Conservation (phyloP, 1,140 invertebrate genomes). For the Archegozetes longisetosus region DNA sequence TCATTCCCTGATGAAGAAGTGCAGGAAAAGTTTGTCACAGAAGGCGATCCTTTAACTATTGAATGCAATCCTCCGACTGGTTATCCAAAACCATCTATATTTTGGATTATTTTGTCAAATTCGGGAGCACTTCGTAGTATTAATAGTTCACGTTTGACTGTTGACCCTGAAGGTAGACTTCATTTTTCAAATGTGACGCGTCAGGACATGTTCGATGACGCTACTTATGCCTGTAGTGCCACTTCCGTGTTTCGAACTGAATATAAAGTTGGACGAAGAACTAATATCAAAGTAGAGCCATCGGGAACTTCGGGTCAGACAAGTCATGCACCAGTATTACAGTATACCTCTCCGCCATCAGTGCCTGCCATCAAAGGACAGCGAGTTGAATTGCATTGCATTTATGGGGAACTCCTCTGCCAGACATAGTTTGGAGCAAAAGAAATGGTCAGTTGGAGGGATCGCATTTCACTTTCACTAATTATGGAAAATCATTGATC, state of each 20-base stretch:
- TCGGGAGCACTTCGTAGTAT: constrained; percentile 65
- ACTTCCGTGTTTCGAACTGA: constrained; percentile 48
- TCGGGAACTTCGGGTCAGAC: constrained; percentile 49
- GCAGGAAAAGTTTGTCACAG: constrained; percentile 38
- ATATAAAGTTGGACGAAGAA: constrained; percentile 73
- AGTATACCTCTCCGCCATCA: constrained; percentile 70
- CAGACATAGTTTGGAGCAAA: constrained; percentile 53
- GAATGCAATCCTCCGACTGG: constrained; percentile 78
- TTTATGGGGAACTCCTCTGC: constrained; percentile 31
- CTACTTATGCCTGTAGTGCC: constrained; percentile 69
- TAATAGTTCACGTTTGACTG: constrained; percentile 68
- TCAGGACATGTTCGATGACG: constrained; percentile 55
- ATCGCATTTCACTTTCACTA: constrained; percentile 54
- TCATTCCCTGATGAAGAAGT: constrained; percentile 59
- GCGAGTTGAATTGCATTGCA: constrained; percentile 39
- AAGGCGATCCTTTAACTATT: constrained; percentile 71
- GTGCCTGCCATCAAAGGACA: constrained; percentile 65
- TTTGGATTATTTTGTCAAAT: constrained; percentile 64
- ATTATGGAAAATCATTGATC: constrained; percentile 80
- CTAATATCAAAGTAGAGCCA: constrained; percentile 52
- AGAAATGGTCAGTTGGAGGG: constrained; percentile 36
- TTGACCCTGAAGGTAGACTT: constrained; percentile 80
- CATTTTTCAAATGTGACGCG: constrained; percentile 87
- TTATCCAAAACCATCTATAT: constrained; percentile 80
- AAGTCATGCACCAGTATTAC: constrained; percentile 51